Conservation (phyloP, 2,888 invertebrate genomes). For the Lasioglossum lativentre region DNA sequence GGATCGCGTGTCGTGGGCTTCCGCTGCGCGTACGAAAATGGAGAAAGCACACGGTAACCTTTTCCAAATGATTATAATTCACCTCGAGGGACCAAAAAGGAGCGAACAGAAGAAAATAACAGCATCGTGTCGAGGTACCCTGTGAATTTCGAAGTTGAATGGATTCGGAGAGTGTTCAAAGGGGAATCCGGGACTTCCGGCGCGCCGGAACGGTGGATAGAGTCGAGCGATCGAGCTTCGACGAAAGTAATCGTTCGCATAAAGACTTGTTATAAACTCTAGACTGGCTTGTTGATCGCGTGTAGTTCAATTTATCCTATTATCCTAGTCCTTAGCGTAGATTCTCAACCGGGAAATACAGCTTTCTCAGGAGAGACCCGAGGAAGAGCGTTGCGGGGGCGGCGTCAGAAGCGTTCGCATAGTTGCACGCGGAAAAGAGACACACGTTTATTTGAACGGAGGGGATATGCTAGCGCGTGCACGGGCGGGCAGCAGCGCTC, state of each 20-base stretch:
- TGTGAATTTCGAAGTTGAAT: neutral
- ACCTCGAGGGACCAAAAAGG: conserved; percentile 8
- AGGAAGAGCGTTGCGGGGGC: neutral
- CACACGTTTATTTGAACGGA: conserved; percentile 32
- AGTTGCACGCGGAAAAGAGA: neutral
- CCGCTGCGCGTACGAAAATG: neutral
- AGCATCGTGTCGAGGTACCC: neutral
- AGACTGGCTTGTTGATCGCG: conserved; percentile 67
- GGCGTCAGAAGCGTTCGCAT: conserved; percentile 5
- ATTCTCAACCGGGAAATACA: conserved; percentile 18
- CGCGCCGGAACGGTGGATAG: neutral
- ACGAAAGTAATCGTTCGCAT: conserved; percentile 11
- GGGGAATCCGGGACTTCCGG: neutral
- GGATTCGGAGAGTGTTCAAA: neutral
- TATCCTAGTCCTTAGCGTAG: conserved; percentile 68
- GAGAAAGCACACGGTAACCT: neutral
- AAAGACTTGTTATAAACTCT: conserved; percentile 21
- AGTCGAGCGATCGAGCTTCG: conserved; percentile 28
- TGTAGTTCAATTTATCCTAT: conserved; percentile 66
- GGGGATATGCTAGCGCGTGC: no score
- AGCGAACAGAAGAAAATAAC: neutral
- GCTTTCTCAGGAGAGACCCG: neutral
- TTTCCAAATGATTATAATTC: neutral
- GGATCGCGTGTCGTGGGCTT: neutral
- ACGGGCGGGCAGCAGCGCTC: neutral